Evolutionary conservation across 2,113 vertebrate genomes (phyloP), one percentile per base, ranked within the genome.

Genomic region (Amblyopsis rosae): DNA sequence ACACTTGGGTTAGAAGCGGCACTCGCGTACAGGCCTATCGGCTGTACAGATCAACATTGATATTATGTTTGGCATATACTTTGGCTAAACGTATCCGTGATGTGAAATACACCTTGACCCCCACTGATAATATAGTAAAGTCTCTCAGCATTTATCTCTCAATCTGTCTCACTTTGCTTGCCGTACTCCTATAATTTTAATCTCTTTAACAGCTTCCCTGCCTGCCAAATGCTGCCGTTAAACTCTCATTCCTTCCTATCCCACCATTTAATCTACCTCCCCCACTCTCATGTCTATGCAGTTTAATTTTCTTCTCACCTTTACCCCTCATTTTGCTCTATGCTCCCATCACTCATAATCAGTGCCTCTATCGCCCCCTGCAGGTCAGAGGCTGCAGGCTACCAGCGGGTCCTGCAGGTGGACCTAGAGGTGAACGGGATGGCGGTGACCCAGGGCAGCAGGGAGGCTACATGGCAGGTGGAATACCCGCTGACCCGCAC

Each of bases 401-500:
- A 95, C 87, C 93, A 87, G 17, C 94, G 94, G 72, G 94, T 99
- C 5, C 89, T 95, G 68, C 95, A 95, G 85, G 91, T 99, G 90
- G 94, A 92, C 85, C 93, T 99, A 62, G 96, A 98, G 83, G 92
- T 99, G 12, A 88, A 95, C 76, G 93, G 93, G 62, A 87, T 95
- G 86, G 93, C 94, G 91, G 92, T 92, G 80, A 93, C 94, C 6
- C 93, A 94, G 0, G 95, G 94, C 54, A 92, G 92, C 0, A 92
- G 95, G 71, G 94, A 95, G 41, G 94, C 97, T 81, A 92, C 90
- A 3, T 99, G 97, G 97, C 96, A 98, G 91, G 94, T 98, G 84
- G 97, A 99, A 54, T 98, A 98, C 67, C 95, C 95, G 0, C 91
- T 86, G n/a, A 94, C 81, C 0, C 93, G 92, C 1, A 82, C 92